Evolutionary conservation across 2,113 vertebrate genomes (phyloP), one percentile per base, ranked within the genome.

Genomic region (Neomonachus schauinslandi): DNA sequence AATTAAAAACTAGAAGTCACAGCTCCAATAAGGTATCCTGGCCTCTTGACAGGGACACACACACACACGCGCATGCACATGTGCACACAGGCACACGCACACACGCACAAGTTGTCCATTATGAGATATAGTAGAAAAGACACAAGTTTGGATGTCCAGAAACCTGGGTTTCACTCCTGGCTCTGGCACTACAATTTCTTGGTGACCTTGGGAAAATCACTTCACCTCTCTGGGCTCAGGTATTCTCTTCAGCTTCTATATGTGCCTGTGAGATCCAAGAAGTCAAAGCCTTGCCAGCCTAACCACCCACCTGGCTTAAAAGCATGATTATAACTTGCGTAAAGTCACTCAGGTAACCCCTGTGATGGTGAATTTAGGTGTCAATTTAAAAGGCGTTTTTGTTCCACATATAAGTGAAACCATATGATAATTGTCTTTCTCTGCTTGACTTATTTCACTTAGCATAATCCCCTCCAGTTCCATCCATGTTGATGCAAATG

Each of bases 1-100:
- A 28, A 31, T 96, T 65, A 91, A 94, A 94, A 88, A 15, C 28
- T 36, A 85, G 57, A 96, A 86, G 18, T 74, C 79, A 77, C 26
- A 77, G 5, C 19, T 94, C 74, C 65, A 89, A 61, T 42, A 57
- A 39, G 42, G 26, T 33, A 39, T 31, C 49, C 55, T 61, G 33
- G 22, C 39, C 55, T 81, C 82, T 91, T 93, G 53, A 46, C 21
- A 59, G 46, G 33, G 51, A 81, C 31, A 15, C 12, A 81, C 4
- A 53, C 16, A 51, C 14, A 55, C 31, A 33, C 33, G 18, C 0
- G 0, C 61, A 55, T 26, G 42, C 71, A 57, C 46, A 7, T 46
- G 46, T 7, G 7, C 8, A 8, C 46, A 46, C 7, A 1, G 46
- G 46, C 19, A 33, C 55, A 77, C 18, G 42, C 63, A 49, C 31